Percentiles rank a stretch among this genome's conserved stretches.
These are phyloP conservation scores for Brienomyrus longianalis DNA, from an alignment of 2,113 vertebrate genomes.

Conservation along the genomic window DNA sequence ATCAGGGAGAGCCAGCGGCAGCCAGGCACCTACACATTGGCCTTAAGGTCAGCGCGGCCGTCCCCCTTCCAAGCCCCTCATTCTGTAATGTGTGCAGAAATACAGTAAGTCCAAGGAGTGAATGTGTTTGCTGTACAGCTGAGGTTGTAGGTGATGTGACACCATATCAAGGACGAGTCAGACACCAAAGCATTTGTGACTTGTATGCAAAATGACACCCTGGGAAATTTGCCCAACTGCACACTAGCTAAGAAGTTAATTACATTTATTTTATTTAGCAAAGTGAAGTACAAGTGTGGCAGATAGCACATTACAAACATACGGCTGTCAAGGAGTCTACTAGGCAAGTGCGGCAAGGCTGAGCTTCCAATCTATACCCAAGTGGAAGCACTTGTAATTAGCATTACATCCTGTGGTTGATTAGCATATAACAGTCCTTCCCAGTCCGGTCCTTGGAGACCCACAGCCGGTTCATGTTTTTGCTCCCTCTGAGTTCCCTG, in stretches of 20 bases:
- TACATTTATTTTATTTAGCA: not conserved
- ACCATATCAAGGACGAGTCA: not conserved
- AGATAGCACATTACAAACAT: not conserved
- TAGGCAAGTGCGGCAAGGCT: not conserved
- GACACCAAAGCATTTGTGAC: not conserved
- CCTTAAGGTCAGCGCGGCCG: conserved; percentile 69
- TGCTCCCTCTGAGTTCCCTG: not conserved
- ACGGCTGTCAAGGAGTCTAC: not conserved
- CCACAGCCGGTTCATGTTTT: not conserved
- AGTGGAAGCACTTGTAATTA: not conserved
- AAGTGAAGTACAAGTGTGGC: not conserved
- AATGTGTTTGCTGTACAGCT: not conserved
- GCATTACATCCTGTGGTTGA: not conserved
- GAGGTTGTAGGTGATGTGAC: not conserved
- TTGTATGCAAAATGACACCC: not conserved
- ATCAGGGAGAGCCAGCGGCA: conserved; percentile 97
- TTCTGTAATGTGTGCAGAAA: not conserved
- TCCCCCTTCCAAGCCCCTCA: not conserved
- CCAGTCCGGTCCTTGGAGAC: not conserved
- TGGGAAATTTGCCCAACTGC: not conserved
- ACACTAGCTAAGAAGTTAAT: not conserved
- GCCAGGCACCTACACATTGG: conserved; percentile 93
- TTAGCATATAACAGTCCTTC: not conserved
- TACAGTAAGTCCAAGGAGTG: not conserved
- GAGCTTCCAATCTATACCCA: not conserved